Evolutionary conservation across 2,888 invertebrate species (phyloP), one percentile per base, ranked within the genome.

Genomic region (Spilarctia lutea): DNA sequence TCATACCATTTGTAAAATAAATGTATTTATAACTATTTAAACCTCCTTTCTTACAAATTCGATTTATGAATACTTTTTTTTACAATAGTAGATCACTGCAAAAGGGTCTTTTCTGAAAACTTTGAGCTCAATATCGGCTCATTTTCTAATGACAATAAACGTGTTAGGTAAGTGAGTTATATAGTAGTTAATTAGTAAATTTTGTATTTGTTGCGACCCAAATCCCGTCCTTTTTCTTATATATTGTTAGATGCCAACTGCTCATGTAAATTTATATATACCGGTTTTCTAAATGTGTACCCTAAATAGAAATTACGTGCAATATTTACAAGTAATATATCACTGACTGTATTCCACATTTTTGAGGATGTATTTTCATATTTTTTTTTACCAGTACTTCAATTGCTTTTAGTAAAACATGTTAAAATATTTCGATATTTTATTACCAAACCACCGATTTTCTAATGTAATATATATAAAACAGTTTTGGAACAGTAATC

Each of bases 111-210:
- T 30, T 68, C 60, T 68, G 35, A 65, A 68, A 66, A 67, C n/a
- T 67, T 66, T 71, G 79, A 67, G 82, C 80, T 84, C 83, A 82
- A 81, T 78, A 75, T 75, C 67, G 77, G 84, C 85, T 83, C 82
- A 84, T 76, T 77, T 71, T 70, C 75, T 69, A 74, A 82, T 75
- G 86, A 85, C 86, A 84, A 85, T 86, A 85, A 84, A 75, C 63
- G 77, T 81, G 68, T 63, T 82, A 85, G 79, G 52, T 83, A 82
- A 80, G 81, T 82, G 76, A 83, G 76, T 75, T 71, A 75, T 76
- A 79, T 75, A 81, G 79, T 56, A 56, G n/a, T 3, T 42, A 63
- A 79, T 33, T 56, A 69, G 63, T 42, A 77, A 79, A 78, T 78
- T 78, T 79, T 69, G 73, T 65, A 74, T 75, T 73, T 35, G 0